phyloP scores from a whole-genome alignment of 64 coral and sea anemone species.

The Stichodactyla mertensii region DNA sequence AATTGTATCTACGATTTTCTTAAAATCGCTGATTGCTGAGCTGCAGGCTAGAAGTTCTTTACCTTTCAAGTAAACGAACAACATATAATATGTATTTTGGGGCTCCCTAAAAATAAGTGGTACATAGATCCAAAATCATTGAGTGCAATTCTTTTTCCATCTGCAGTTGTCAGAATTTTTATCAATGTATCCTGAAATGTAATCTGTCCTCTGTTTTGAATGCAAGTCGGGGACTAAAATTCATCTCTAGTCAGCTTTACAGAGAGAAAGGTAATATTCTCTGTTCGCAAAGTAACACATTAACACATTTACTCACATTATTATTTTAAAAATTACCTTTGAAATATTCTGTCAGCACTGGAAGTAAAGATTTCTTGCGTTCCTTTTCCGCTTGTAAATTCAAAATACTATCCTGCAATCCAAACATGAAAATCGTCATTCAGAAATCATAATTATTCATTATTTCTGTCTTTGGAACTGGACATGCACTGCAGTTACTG shows the following conservation, averaged over 20 bases:
- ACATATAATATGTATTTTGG: not conserved
- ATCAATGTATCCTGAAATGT: no score
- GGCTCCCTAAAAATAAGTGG: no score
- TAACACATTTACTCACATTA: not conserved
- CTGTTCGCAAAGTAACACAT: not conserved
- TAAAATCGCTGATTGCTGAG: constrained; percentile 78
- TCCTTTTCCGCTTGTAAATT: constrained; percentile 64
- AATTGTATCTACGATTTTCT: constrained; percentile 77
- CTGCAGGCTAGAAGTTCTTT: constrained; percentile 79
- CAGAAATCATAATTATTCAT: no score
- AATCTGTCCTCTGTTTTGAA: no score
- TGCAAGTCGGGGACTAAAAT: no score
- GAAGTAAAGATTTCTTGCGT: constrained; percentile 47
- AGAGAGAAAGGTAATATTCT: no score
- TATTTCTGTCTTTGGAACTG: no score
- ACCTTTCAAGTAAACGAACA: constrained; percentile 23
- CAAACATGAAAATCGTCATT: not conserved
- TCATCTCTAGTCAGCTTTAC: no score
- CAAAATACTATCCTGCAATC: constrained; percentile 48
- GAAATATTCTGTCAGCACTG: constrained; percentile 56
- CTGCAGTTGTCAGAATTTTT: no score
- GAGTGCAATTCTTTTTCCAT: no score
- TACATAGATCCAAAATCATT: no score
- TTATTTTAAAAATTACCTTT: constrained; percentile 49
- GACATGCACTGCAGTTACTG: no score